Percentiles rank a stretch among this genome's conserved stretches.
Evolutionary conservation across 64 coral and sea anemone genomes (phyloP).

Genomic region (Pachyseris speciosa): DNA sequence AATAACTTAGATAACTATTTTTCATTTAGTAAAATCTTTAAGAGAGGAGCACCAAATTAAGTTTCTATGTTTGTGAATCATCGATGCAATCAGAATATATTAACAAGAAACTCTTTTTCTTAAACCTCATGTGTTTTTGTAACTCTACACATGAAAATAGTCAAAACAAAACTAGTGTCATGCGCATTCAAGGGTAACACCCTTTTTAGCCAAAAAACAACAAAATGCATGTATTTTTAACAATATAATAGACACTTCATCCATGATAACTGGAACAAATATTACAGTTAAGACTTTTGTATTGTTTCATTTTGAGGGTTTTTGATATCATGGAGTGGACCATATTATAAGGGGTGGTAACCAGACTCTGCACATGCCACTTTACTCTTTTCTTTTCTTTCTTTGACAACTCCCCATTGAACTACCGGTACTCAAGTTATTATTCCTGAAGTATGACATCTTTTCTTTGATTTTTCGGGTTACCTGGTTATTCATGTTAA

Average conservation of each 20-base stretch:
- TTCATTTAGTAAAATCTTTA: neutral
- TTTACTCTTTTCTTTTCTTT: neutral
- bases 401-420: neutral
- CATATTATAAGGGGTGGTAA: neutral
- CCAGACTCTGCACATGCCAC: neutral
- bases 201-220: neutral
- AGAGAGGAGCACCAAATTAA: neutral
- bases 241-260: neutral
- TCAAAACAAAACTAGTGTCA: neutral
- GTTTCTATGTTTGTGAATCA: neutral
- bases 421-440: neutral
- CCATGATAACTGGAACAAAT: neutral
- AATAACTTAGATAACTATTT: neutral
- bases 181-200: neutral
- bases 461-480: neutral
- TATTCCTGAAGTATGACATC: neutral
- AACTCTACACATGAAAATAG: neutral
- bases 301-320: neutral
- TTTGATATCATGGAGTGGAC: neutral
- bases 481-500: neutral
- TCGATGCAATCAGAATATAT: too few species aligned
- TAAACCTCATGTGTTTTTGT: neutral
- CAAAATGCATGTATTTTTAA: neutral
- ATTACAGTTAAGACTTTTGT: neutral
- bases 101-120: neutral